Evolutionary conservation across 1,140 invertebrate genomes (phyloP).

Genomic region (Heterodera schachtii): DNA sequence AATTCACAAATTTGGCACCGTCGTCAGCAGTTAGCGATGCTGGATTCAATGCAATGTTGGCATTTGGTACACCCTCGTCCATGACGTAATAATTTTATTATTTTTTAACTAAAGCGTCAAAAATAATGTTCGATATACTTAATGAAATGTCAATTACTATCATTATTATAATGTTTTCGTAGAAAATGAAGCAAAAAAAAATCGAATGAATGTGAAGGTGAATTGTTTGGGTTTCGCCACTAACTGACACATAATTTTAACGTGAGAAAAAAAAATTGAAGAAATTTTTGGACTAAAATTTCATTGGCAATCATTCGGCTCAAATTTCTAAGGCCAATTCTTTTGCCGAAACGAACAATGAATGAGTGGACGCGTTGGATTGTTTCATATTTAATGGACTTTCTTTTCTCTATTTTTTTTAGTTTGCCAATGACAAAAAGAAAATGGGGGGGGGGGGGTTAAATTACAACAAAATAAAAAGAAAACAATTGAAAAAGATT

Average conservation of each 20-base stretch:
- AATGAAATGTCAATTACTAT: too few species aligned
- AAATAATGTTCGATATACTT: too few species aligned
- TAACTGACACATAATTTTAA: neutral
- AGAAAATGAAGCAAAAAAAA: too few species aligned
- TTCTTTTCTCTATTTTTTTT: too few species aligned
- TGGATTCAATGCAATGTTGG: too few species aligned
- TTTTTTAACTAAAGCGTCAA: neutral
- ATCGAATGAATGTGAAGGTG: too few species aligned
- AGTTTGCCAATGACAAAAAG: neutral
- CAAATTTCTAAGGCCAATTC: neutral
- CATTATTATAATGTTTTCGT: too few species aligned
- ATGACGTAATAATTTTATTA: neutral
- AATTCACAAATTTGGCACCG: neutral
- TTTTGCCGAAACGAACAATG: neutral
- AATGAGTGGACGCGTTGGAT: too few species aligned
- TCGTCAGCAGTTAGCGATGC: neutral
- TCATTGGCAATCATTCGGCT: neutral
- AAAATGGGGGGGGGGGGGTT: neutral
- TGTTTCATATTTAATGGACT: too few species aligned
- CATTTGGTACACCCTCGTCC: neutral
- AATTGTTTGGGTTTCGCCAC: too few species aligned
- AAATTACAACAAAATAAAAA: neutral
- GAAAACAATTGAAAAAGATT: neutral
- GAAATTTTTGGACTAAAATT: neutral
- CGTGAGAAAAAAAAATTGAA: neutral